phyloP scores from a whole-genome alignment of 2,888 invertebrate genomes.

The Platycheirus rosarum region DNA sequence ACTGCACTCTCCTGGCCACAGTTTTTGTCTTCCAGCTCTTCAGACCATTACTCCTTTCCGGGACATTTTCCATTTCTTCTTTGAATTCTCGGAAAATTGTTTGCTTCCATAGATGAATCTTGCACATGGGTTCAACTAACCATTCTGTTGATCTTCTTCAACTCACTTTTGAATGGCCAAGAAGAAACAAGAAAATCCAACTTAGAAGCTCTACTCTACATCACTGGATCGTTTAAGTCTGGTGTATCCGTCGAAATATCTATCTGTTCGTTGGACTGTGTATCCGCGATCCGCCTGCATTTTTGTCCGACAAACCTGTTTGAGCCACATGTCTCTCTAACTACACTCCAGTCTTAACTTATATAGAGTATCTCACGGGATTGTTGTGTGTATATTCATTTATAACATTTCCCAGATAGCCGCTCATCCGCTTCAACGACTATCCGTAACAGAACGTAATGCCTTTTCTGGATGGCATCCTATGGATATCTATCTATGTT shows the following conservation, averaged over 20 bases:
- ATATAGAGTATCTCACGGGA: constrained; percentile 69
- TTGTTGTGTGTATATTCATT: constrained; percentile 1
- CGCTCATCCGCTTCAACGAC: constrained; percentile 21
- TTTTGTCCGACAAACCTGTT: constrained; percentile 62
- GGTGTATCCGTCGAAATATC: background rate
- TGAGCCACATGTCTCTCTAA: constrained; percentile 46
- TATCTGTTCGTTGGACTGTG: constrained; percentile 15
- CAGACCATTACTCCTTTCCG: constrained; percentile 61
- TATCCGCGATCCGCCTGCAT: constrained; percentile 60
- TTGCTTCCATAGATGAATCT: background rate
- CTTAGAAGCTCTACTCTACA: constrained; percentile 27
- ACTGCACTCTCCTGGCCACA: background rate
- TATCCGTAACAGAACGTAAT: constrained; percentile 35
- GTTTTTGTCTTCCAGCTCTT: constrained; percentile 12
- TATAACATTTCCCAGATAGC: constrained; percentile 40
- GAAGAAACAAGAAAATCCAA: constrained; percentile 8
- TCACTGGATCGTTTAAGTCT: constrained; percentile 25
- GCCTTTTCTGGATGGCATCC: constrained; percentile 34
- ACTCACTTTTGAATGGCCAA: constrained; percentile 3
- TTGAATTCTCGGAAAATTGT: constrained; percentile 50
- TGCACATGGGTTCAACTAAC: constrained; percentile 64
- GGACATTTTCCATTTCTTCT: constrained; percentile 44
- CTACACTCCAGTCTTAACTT: constrained; percentile 43
- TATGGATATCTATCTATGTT: constrained; percentile 38
- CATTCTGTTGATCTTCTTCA: constrained; percentile 51